A percentile compares a stretch with the other conserved stretches of the same genome.
These are phyloP conservation scores for Acanthisitta chloris DNA, from an alignment of 2,113 vertebrate species.

Conservation along the genomic window DNA sequence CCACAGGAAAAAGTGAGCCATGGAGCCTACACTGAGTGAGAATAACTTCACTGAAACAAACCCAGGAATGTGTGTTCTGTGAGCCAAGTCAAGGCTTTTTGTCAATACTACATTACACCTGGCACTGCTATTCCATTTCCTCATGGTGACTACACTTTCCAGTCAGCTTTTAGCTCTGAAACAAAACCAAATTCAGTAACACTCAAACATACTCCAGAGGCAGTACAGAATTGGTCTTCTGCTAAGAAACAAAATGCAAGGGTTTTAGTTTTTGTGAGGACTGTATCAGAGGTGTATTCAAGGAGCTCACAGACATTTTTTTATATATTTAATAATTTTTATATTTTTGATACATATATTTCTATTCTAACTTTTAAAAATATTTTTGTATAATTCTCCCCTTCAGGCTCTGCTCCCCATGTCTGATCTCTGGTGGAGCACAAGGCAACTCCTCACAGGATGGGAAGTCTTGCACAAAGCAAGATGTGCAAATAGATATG, in stretches of 20 bases:
- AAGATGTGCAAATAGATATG: not conserved
- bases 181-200: not conserved
- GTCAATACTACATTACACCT: not conserved
- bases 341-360: too few species aligned
- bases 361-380: too few species aligned
- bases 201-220: not conserved
- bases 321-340: not conserved
- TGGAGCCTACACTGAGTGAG: not conserved
- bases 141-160: not conserved
- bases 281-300: not conserved
- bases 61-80: not conserved
- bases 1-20: fast-evolving
- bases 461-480: not conserved
- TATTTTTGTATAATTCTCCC: not conserved
- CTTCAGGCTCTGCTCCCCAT: not conserved
- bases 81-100: not conserved
- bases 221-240: not conserved
- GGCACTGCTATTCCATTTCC: not conserved
- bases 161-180: not conserved
- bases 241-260: not conserved
- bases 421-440: too few species aligned
- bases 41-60: not conserved
- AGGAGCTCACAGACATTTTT: not conserved
- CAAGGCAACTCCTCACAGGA: not conserved
- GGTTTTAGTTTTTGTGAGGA: not conserved